Evolutionary conservation across 1,140 invertebrate genomes (phyloP), one percentile per base, ranked within the genome.

Genomic region (Camponotus pennsylvanicus): DNA sequence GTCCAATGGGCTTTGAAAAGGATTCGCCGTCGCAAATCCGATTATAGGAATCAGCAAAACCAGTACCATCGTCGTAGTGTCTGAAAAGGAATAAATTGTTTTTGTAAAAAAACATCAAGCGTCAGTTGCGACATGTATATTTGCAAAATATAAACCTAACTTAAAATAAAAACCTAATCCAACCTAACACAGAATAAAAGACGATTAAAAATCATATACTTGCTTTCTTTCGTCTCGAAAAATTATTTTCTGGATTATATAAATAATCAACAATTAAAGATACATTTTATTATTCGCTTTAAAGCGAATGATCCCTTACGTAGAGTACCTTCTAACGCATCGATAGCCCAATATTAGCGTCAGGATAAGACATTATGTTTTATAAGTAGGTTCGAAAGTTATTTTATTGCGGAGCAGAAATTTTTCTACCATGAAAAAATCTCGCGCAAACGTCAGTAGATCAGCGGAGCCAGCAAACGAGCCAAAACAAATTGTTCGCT

Each of bases 401-500:
- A 40, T 57, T 57, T 73, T 57, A 57, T 40, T 57, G 1, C 3
- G 1, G 3, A 4, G 13, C 11, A 59, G 55, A 76, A 57, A 59
- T 59, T 13, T 21, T 27, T 27, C 21, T 9, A 15, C 9, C 37
- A 70, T 80, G 59, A 70, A 71, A 0, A 70, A 45, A 71, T 42
- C 11, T 57, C 32, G 4, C 21, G 9, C 8, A 32, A 52, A 55
- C 8, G 21, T 79, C 42, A n/a, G 13, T 8, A 42, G 27, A 70
- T 70, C n/a, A 42, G 13, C 32, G 15, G 27, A 76, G 55, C 11
- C 37, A 80, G 49, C 55, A 59, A 86, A 89, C 66, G 87, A 88
- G 71, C 87, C 88, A 78, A 89, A 89, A 89, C 84, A 83, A 89
- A 89, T 89, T 70, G 66, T 73, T 13, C 45, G 49, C 71, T 78